phyloP scores from a whole-genome alignment of 2,797 vertebrate species.

The Platalea minor region DNA sequence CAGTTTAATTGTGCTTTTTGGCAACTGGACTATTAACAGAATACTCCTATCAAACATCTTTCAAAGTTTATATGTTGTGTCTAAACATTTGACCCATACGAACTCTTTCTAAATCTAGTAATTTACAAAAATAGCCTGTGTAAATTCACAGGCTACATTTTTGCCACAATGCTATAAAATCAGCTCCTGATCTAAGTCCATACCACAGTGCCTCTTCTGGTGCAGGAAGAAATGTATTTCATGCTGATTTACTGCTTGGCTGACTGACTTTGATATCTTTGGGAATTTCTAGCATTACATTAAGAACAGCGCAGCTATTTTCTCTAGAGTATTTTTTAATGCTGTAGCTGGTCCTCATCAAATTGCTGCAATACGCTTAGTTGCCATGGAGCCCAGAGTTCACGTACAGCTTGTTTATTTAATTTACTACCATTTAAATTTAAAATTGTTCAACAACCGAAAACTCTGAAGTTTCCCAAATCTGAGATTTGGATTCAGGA shows the following conservation, averaged over 20 bases:
- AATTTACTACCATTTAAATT: neutral
- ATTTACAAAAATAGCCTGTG: neutral
- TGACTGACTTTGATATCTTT: neutral
- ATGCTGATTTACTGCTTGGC: neutral
- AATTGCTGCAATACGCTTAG: neutral
- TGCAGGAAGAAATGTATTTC: neutral
- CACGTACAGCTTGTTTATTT: neutral
- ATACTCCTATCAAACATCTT: neutral
- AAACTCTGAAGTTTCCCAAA: neutral
- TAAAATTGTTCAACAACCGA: neutral
- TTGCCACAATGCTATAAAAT: neutral
- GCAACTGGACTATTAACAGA: neutral
- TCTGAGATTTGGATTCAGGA: neutral
- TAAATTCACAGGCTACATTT: neutral
- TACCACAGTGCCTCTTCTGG: neutral
- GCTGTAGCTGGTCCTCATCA: neutral
- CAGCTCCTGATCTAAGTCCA: neutral
- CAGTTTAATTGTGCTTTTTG: neutral
- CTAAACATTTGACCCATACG: neutral
- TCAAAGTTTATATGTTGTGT: neutral
- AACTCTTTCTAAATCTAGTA: neutral
- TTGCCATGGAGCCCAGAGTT: neutral
- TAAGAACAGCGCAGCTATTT: neutral
- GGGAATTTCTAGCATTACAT: neutral
- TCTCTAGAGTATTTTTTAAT: neutral